phyloP scores from a whole-genome alignment of 2,113 vertebrate genomes.

The Notarius quadriscutis region DNA sequence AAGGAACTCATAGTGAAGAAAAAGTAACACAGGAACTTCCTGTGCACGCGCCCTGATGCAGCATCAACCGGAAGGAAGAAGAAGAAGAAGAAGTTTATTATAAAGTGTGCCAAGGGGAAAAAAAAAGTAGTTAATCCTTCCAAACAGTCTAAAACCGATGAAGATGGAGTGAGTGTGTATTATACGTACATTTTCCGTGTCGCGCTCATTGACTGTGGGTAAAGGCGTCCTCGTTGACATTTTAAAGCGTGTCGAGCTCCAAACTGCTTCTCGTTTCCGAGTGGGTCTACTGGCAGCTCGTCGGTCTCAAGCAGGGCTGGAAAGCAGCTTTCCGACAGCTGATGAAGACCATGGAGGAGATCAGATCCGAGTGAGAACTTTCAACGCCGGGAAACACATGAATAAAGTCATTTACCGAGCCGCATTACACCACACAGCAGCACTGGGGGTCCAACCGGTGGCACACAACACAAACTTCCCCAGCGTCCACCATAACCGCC shows the following conservation, averaged over 20 bases:
- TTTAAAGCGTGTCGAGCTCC: slow-evolving; percentile 57
- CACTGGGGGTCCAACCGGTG: slow-evolving; percentile 35
- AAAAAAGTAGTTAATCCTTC: no score
- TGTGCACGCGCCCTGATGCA: no score
- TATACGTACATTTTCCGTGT: slow-evolving; percentile 82
- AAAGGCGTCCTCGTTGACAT: slow-evolving; percentile 85
- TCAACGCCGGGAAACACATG: slow-evolving; percentile 34
- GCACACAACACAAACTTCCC: slow-evolving; percentile 39
- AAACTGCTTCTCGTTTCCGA: slow-evolving; percentile 32
- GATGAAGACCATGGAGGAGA: slow-evolving; percentile 54
- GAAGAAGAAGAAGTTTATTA: no score
- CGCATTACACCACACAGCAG: slow-evolving; percentile 49
- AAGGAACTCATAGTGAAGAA: no score
- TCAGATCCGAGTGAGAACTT: slow-evolving; percentile 35
- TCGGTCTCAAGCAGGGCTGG: slow-evolving; percentile 41
- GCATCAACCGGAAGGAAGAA: no score
- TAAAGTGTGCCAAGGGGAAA: no score
- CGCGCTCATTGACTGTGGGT: slow-evolving; percentile 84
- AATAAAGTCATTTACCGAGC: slow-evolving; percentile 40
- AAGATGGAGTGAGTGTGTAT: no score
- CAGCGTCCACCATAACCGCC: slow-evolving; percentile 37
- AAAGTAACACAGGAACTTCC: no score
- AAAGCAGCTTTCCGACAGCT: slow-evolving; percentile 40
- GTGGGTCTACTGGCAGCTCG: slow-evolving; percentile 39
- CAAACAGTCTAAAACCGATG: no score